A percentile compares a stretch with the other conserved stretches of the same genome.
phyloP scores from a whole-genome alignment of 2,113 vertebrate genomes.

The Piliocolobus tephrosceles region DNA sequence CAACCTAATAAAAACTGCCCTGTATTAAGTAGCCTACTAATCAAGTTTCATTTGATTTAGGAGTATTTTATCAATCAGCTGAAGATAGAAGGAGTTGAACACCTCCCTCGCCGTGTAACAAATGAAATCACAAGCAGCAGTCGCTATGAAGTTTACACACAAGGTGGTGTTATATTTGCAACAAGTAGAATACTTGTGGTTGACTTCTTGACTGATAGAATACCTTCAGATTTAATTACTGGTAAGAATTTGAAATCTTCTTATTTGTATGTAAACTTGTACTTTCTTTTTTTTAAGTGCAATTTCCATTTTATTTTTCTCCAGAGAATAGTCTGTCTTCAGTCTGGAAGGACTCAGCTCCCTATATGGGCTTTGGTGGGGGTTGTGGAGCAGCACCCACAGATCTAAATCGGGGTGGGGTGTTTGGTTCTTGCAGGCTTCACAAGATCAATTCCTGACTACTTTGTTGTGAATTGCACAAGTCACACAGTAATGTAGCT shows the following conservation, averaged over 20 bases:
- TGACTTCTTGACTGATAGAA: constrained; percentile 95
- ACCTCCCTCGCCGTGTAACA: constrained; percentile 93
- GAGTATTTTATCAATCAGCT: constrained; percentile 96
- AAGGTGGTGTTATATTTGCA: constrained; percentile 95
- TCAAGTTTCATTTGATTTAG: constrained; percentile 81
- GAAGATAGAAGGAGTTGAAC: constrained; percentile 90
- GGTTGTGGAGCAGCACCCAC: too few species aligned
- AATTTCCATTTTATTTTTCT: too few species aligned
- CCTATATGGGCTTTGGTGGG: too few species aligned
- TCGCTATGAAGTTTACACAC: constrained; percentile 93
- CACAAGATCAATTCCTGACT: too few species aligned
- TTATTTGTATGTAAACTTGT: background rate
- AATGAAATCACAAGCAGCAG: constrained; percentile 91
- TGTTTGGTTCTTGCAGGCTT: too few species aligned
- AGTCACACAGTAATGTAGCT: too few species aligned
- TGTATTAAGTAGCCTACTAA: constrained; percentile 12
- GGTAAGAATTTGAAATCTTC: constrained; percentile 84
- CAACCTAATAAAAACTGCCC: background rate
- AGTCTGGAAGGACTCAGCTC: too few species aligned
- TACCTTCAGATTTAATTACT: constrained; percentile 94
- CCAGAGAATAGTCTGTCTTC: too few species aligned
- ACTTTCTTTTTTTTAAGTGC: background rate
- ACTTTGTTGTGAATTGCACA: too few species aligned
- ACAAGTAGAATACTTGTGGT: constrained; percentile 98
- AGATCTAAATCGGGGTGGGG: too few species aligned